Percentiles rank a stretch among this genome's conserved stretches.
Conservation (phyloP, 2,113 vertebrate genomes). For the Syngnathus scovelli region DNA sequence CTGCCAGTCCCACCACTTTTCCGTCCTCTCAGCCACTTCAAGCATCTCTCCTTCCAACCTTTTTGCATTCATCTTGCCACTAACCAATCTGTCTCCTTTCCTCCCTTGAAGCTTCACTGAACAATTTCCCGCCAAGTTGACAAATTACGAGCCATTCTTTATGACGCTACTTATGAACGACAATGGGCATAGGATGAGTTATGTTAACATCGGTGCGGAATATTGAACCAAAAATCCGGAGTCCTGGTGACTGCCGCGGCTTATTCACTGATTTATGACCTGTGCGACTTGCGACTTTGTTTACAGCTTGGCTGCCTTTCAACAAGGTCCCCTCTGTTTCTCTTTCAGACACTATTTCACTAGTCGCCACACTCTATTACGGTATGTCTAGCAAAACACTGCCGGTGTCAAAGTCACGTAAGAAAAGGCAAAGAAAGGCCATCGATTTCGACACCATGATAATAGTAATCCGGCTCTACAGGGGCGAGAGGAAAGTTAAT, state of each 20-base stretch:
- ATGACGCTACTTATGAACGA: not conserved
- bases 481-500: not conserved
- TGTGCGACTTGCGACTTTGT: not conserved
- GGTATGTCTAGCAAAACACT: not conserved
- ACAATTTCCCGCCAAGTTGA: not conserved
- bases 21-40: not conserved
- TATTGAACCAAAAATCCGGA: not conserved
- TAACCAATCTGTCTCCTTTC: slow-evolving; percentile 1
- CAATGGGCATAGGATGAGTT: not conserved
- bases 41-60: slow-evolving; percentile 9
- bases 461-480: not conserved
- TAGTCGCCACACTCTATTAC: not conserved
- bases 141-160: not conserved
- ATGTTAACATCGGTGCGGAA: not conserved
- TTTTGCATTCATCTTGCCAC: slow-evolving; percentile 14
- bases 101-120: slow-evolving; percentile 2
- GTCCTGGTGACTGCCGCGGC: not conserved
- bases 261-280: not conserved
- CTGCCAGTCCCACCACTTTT: not conserved
- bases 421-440: not conserved
- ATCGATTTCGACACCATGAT: not conserved
- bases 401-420: not conserved
- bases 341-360: not conserved
- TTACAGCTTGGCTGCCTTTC: not conserved
- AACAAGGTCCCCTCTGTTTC: not conserved